Conservation (phyloP, 2,888 invertebrate genomes). For the Ethmia dodecea region DNA sequence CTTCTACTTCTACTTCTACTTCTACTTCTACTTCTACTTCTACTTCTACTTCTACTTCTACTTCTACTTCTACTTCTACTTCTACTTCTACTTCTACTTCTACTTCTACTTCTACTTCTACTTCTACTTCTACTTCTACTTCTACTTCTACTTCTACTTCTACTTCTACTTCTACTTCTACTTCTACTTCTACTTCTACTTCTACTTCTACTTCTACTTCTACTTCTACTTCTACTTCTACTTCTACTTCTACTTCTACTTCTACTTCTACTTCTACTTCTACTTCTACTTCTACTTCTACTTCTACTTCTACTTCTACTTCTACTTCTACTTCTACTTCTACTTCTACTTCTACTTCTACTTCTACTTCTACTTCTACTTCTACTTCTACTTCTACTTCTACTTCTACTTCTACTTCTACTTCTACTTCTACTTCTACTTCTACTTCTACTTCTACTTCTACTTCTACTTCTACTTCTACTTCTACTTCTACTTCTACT, state of each 20-base stretch:
- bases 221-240: not conserved
- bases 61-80: not conserved
- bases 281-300: not conserved
- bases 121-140: not conserved
- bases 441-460: not conserved
- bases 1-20: not conserved
- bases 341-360: not conserved
- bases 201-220: not conserved
- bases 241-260: not conserved
- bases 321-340: not conserved
- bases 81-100: not conserved
- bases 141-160: not conserved
- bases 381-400: not conserved
- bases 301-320: not conserved
- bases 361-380: not conserved
- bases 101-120: not conserved
- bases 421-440: not conserved
- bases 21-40: not conserved
- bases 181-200: not conserved
- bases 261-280: not conserved
- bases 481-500: not conserved
- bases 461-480: not conserved
- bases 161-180: not conserved
- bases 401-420: not conserved
- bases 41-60: not conserved